Percentiles rank a stretch among this genome's conserved stretches.
phyloP scores from a whole-genome alignment of 2,888 invertebrate genomes.

The Digitonthophagus gazella region DNA sequence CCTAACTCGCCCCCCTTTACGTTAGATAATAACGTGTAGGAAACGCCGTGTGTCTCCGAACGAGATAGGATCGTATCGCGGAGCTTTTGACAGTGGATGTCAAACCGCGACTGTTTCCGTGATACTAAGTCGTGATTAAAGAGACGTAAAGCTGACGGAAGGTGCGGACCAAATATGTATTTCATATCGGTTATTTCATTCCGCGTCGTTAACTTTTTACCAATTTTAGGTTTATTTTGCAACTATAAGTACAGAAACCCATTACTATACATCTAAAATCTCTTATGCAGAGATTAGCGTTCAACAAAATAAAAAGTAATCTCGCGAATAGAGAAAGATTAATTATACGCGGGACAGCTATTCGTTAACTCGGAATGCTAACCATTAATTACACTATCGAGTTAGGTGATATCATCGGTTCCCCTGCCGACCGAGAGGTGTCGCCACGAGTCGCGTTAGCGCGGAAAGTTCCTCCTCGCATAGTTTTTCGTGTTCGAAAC shows the following conservation, averaged over 20 bases:
- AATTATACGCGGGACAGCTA: no score
- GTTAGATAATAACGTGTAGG: slow-evolving; percentile 10
- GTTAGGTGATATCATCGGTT: slow-evolving; percentile 18
- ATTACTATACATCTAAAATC: no score
- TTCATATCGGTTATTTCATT: background rate
- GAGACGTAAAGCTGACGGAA: background rate
- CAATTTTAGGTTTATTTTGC: background rate
- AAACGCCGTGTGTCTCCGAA: background rate
- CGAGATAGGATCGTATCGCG: background rate
- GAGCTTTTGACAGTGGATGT: background rate
- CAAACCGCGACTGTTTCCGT: background rate
- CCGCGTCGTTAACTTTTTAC: background rate
- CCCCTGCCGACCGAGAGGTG: slow-evolving; percentile 20
- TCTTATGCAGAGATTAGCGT: no score
- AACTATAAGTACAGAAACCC: no score
- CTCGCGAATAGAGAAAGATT: no score
- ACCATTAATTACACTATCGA: background rate
- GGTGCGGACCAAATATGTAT: background rate
- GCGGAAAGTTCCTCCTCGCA: background rate
- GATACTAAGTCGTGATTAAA: background rate
- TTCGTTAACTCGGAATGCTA: background rate
- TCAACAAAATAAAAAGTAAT: no score
- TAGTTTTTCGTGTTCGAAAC: background rate
- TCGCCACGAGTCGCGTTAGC: slow-evolving; percentile 7
- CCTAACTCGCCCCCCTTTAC: background rate